These are phyloP conservation scores for Engystomops pustulosus DNA, from an alignment of 2,113 vertebrate genomes.

Conservation along the genomic window DNA sequence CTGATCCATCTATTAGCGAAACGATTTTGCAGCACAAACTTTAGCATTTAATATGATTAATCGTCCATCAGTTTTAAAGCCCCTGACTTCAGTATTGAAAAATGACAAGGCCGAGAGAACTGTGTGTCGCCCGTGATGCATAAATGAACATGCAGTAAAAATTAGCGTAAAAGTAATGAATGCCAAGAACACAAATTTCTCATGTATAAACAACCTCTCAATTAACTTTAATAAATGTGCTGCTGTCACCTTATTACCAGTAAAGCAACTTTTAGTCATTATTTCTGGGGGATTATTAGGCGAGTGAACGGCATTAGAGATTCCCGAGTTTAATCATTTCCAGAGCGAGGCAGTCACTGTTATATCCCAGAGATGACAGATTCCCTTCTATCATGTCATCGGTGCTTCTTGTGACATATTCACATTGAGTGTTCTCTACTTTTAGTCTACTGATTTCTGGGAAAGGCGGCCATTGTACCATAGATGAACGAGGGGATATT, in stretches of 20 bases:
- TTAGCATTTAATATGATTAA: slow-evolving; percentile 62
- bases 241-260: slow-evolving; percentile 55
- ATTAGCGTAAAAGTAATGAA: slow-evolving; percentile 57
- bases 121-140: slow-evolving; percentile 44
- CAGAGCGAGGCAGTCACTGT: neutral
- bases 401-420: too few relatives aligned
- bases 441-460: too few relatives aligned
- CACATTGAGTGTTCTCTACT: too few relatives aligned
- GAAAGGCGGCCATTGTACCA: too few relatives aligned
- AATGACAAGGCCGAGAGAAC: slow-evolving; percentile 56
- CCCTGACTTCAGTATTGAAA: slow-evolving; percentile 56
- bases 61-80: slow-evolving; percentile 54
- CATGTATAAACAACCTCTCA: slow-evolving; percentile 59
- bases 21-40: slow-evolving; percentile 45
- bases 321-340: neutral
- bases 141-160: slow-evolving; percentile 57
- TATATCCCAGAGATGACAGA: slow-evolving; percentile 24
- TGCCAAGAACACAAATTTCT: slow-evolving; percentile 57
- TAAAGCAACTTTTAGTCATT: slow-evolving; percentile 51
- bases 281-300: slow-evolving; percentile 37
- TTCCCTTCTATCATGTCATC: neutral
- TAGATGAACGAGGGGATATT: too few relatives aligned
- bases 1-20: slow-evolving; percentile 51
- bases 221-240: slow-evolving; percentile 58
- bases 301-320: neutral